Base-by-base conservation (phyloP, 2,113 vertebrate species). In the Eidolon helvum region DNA sequence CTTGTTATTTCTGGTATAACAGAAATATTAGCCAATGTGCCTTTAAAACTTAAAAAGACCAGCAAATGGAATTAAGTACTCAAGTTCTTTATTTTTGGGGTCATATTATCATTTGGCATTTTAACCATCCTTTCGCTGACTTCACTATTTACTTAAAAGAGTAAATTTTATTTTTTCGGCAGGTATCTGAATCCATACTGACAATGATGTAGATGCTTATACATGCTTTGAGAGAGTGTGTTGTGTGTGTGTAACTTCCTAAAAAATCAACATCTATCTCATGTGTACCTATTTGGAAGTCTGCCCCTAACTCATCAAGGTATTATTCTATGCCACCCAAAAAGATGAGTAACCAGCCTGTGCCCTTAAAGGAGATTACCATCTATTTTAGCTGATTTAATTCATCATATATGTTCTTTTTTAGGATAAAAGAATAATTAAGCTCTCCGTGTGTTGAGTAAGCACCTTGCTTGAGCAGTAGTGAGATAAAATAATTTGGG, bases 141-240 rank as follows among this genome's bases (percentile, higher is more conserved):
- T 83, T 87, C n/a, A 93, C 40, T 57, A 93, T 87, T 69, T 95
- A 87, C 48, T 48, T 78, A 88, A 75, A 35, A 33, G 18, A 53
- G 40, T 75, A 59, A 59, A 88, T 68, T 90, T 84, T 75, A 43
- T 74, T 84, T 96, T 97, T 94, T 80, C 75, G 86, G 6, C 30
- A 59, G 19, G 40, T 28, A 35, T 75, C 90, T 79, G 33, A 87
- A 78, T 69, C 21, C 1, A 68, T 83, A 66, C 21, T 28, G 24
- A 68, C 7, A 78, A 16, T 83, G 22, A 43, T 18, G 53, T 75
- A 87, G 75, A 75, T 71, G 38, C 26, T 69, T 50, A 40, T 7
- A 82, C 1, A 4, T 35, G 7, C 55, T 86, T 75, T 61, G 61
- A 69, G 66, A 75, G 87, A 83, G 19, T 89, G 22, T 59, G 26